Conservation (phyloP, 2,888 invertebrate species). For the Gryllus longicercus region DNA sequence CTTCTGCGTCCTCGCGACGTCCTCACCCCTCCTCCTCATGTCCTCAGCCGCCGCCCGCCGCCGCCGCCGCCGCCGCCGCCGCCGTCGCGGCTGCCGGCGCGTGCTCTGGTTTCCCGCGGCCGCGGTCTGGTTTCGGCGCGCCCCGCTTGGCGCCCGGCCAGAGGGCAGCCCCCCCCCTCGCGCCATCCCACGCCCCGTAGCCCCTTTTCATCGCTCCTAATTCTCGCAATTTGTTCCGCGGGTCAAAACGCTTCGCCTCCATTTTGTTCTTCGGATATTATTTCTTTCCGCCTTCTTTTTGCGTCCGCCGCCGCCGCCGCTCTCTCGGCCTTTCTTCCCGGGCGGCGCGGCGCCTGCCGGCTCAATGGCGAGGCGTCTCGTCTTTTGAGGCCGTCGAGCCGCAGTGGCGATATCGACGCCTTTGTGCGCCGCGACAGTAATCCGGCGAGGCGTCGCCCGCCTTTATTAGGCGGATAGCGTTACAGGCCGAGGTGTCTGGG, state of each 20-base stretch:
- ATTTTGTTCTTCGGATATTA: too few species aligned
- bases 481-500: neutral
- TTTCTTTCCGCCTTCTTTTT: too few species aligned
- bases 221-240: conserved; percentile 18
- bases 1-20: neutral
- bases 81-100: neutral
- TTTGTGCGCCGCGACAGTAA: neutral
- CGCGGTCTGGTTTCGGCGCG: neutral
- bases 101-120: neutral
- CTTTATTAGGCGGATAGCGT: conserved; percentile 5
- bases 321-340: too few species aligned
- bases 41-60: neutral
- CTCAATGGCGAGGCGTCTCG: too few species aligned
- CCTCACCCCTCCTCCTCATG: too few species aligned
- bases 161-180: neutral
- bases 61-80: neutral
- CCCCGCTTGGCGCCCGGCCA: conserved; percentile 6
- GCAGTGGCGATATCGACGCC: neutral
- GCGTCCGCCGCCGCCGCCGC: too few species aligned
- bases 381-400: too few species aligned
- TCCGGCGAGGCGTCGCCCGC: neutral
- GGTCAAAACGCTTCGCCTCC: too few species aligned
- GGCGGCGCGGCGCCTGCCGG: too few species aligned
- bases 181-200: neutral
- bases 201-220: neutral